These are phyloP conservation scores for Drosophila mettleri DNA, from an alignment of 2,888 invertebrate species.

Conservation along the genomic window DNA sequence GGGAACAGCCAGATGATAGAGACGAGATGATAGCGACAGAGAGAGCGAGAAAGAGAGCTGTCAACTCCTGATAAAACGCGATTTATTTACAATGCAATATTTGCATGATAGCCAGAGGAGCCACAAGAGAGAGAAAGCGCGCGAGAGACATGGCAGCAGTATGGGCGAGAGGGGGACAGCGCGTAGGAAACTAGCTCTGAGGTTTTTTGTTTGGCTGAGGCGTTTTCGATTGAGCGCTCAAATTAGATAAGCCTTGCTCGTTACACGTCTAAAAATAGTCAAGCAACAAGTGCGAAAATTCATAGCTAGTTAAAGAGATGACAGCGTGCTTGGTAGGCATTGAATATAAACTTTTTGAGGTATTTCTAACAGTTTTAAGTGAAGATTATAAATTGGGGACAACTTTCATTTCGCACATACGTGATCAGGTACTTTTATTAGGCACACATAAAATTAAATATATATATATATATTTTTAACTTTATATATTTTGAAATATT, in stretches of 20 bases:
- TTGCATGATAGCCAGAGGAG: slow-evolving; percentile 7
- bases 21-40: not conserved
- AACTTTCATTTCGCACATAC: too few relatives aligned
- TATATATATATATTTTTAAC: too few relatives aligned
- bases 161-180: not conserved
- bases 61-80: slow-evolving; percentile 37
- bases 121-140: not conserved
- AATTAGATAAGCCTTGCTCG: slow-evolving; percentile 55
- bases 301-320: not conserved
- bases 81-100: slow-evolving; percentile 39
- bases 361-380: too few relatives aligned
- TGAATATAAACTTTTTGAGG: not conserved
- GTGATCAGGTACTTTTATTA: too few relatives aligned
- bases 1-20: slow-evolving; percentile 19
- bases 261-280: slow-evolving; percentile 48
- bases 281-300: slow-evolving; percentile 25
- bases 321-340: not conserved
- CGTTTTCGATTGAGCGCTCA: slow-evolving; percentile 28
- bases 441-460: too few relatives aligned
- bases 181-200: slow-evolving; percentile 4
- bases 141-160: not conserved
- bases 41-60: slow-evolving; percentile 1
- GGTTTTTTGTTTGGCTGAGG: slow-evolving; percentile 11
- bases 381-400: too few relatives aligned
- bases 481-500: too few relatives aligned